Evolutionary conservation across 2,888 invertebrate genomes (phyloP).

Genomic region (Polydrusus tereticollis): DNA sequence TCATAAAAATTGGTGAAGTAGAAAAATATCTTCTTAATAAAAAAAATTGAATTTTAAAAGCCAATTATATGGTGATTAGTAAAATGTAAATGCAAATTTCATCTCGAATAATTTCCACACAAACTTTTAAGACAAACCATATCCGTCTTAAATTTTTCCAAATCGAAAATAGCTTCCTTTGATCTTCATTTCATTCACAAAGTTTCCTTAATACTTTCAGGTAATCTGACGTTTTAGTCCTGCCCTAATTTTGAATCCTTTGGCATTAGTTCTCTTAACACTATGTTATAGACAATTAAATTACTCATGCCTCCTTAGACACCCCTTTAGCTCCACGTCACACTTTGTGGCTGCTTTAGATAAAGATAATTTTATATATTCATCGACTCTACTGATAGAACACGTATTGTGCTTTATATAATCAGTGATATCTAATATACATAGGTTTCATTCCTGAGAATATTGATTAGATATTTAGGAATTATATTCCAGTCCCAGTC

Average conservation of each 20-base stretch:
- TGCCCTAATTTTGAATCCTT: slow-evolving; percentile 24
- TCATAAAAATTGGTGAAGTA: too few species aligned
- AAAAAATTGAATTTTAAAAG: too few species aligned
- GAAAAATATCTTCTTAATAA: too few species aligned
- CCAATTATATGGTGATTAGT: too few species aligned
- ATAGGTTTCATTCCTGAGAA: too few species aligned
- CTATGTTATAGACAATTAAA: slow-evolving; percentile 23
- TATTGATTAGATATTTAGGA: too few species aligned
- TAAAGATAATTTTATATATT: background rate
- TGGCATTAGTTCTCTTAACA: slow-evolving; percentile 23
- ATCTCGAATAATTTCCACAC: background rate
- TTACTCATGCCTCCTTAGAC: slow-evolving; percentile 19
- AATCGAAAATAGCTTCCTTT: slow-evolving; percentile 3
- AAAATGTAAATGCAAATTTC: too few species aligned
- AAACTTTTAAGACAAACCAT: background rate
- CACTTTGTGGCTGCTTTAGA: slow-evolving; percentile 6
- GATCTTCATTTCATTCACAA: background rate
- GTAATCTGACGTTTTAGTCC: slow-evolving; percentile 11
- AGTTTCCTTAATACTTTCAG: background rate
- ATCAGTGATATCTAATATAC: too few species aligned
- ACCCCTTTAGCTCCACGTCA: slow-evolving; percentile 11
- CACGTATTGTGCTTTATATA: too few species aligned
- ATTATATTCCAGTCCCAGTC: too few species aligned
- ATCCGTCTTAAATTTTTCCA: background rate
- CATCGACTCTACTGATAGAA: background rate